Evolutionary conservation across 2,797 vertebrate species (phyloP).

Genomic region (Myotis vivesi): DNA sequence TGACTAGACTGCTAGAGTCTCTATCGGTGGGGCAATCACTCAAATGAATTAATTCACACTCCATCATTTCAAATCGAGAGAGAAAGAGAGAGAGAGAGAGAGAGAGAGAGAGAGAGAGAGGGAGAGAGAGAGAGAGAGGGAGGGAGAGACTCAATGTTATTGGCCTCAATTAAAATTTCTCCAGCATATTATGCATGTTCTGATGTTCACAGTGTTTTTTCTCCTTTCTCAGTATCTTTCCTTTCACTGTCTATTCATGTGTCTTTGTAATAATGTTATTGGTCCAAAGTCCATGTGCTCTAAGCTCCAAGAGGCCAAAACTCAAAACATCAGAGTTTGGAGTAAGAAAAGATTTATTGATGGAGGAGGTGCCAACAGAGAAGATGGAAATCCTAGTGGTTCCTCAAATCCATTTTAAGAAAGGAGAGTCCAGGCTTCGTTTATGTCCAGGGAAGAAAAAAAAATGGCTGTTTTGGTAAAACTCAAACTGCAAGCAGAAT

Average conservation of each 20-base stretch:
- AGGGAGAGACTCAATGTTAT: not conserved
- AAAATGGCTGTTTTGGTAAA: not conserved
- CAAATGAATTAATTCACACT: not conserved
- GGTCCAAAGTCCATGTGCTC: not conserved
- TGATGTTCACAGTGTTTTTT: not conserved
- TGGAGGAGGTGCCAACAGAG: not conserved
- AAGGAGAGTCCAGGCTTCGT: not conserved
- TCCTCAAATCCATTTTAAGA: not conserved
- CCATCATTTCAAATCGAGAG: not conserved
- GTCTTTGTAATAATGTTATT: not conserved
- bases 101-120: not conserved
- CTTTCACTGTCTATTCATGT: not conserved
- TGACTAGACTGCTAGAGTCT: too few species aligned
- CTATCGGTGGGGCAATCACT: not conserved
- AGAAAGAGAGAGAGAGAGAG: too few species aligned
- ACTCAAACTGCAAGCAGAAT: not conserved
- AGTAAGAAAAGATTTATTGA: not conserved
- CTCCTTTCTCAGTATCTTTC: not conserved
- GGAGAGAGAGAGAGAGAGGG: not conserved
- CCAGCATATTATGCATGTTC: not conserved
- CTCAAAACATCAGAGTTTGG: not conserved
- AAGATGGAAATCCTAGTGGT: not conserved
- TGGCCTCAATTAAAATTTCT: not conserved
- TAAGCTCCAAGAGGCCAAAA: not conserved
- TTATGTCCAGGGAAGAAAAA: not conserved